Evolutionary conservation across 2,888 invertebrate species (phyloP), one percentile per base, ranked within the genome.

Genomic region (Phragmatobia fuliginosa): DNA sequence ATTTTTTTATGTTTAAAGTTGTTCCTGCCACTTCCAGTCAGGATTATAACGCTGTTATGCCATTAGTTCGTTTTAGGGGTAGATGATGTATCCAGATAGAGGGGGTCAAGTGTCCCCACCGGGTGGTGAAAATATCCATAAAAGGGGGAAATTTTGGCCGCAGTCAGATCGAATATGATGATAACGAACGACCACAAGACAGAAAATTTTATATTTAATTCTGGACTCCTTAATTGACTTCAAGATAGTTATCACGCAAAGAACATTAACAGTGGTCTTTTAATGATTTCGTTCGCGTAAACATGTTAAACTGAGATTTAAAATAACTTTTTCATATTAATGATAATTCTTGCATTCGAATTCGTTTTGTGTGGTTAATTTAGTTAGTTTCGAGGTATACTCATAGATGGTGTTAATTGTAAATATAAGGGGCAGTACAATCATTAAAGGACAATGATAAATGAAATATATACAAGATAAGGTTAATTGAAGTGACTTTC

Each of bases 21-120:
- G 32, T n/a, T 31, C 52, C 41, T 59, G 58, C 59, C 89, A 73
- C 77, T 87, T 92, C 90, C 76, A 88, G 83, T 79, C 66, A 62
- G 68, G 32, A 79, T 70, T 87, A 86, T 77, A 75, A 82, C 81
- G 69, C 70, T 86, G 90, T 88, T 88, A 85, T 84, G 84, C 84
- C 94, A 94, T 94, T 94, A 94, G 92, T 89, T 90, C 88, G 89
- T 88, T 92, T 90, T 89, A 91, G 92, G 94, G 94, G 94, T 93
- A 92, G 94, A 94, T 94, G 94, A 94, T 94, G 94, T 93, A 86
- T 93, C 90, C 89, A 94, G 94, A 94, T 94, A 92, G 87, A 85
- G 88, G 87, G 91, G 94, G 94, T 95, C 94, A 94, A 94, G 94
- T 94, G 94, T 94, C 93, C 93, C 93, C 93, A 49, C 93, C 86